These are phyloP conservation scores for Chydorus sphaericus DNA, from an alignment of 2,888 invertebrate genomes.

Conservation along the genomic window DNA sequence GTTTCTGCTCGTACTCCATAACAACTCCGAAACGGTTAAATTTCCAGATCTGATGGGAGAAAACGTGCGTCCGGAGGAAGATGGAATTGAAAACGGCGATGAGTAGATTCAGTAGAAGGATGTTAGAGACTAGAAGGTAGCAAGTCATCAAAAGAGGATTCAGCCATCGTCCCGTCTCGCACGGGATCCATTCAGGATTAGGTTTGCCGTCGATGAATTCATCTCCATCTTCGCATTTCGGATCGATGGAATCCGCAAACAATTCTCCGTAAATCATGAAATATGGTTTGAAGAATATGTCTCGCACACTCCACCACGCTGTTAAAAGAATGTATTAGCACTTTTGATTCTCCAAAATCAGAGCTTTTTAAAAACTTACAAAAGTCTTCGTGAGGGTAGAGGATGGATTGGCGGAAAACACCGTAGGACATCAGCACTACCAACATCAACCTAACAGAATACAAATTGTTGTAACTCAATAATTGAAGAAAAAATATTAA, in stretches of 20 bases:
- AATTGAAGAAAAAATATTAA: no score
- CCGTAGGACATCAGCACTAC: constrained; percentile 96
- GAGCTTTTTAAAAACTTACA: no score
- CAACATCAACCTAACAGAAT: constrained; percentile 80
- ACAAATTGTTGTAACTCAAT: no score
- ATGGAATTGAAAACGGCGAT: constrained; percentile 98
- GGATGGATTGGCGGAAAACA: constrained; percentile 70
- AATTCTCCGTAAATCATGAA: constrained; percentile 99
- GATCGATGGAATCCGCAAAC: constrained; percentile 90
- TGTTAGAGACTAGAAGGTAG: constrained; percentile 91
- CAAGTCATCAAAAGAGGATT: constrained; percentile 92
- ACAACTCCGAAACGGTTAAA: constrained; percentile 95
- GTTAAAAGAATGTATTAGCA: no score
- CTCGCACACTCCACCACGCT: constrained; percentile 80
- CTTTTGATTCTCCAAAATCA: no score
- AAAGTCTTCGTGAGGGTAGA: constrained; percentile 74
- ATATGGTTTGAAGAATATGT: constrained; percentile 93
- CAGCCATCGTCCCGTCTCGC: constrained; percentile 81
- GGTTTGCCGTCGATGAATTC: constrained; percentile 37
- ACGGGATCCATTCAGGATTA: constrained; percentile 35
- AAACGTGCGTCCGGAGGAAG: constrained; percentile 86
- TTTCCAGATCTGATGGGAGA: constrained; percentile 97
- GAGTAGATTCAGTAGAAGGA: constrained; percentile 88
- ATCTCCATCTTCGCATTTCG: constrained; percentile 48
- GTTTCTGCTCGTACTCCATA: constrained; percentile 96